A percentile compares a stretch with the other conserved stretches of the same genome.
phyloP scores from a whole-genome alignment of 2,888 invertebrate species.

The Cryptocephalus moraei region DNA sequence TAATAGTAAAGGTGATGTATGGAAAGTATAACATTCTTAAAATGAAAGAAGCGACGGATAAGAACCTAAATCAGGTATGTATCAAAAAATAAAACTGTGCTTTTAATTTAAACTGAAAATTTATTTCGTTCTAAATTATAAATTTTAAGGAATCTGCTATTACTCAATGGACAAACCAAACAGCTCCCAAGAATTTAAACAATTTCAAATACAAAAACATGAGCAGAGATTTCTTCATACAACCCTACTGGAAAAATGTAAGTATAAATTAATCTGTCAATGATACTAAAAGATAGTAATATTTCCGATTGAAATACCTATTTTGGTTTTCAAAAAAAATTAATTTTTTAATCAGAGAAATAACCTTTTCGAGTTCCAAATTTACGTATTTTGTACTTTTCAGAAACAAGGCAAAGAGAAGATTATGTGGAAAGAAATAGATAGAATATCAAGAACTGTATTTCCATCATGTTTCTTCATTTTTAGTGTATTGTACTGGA shows the following conservation, averaged over 20 bases:
- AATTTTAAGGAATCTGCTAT: slow-evolving; percentile 21
- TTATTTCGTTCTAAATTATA: slow-evolving; percentile 4
- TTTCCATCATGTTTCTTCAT: slow-evolving; percentile 71
- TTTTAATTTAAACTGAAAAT: too few relatives aligned
- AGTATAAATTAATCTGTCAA: slow-evolving; percentile 3
- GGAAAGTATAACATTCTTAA: slow-evolving; percentile 51
- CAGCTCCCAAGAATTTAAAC: slow-evolving; percentile 9
- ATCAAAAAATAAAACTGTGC: not conserved
- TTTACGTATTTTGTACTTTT: slow-evolving; percentile 13
- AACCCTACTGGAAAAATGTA: slow-evolving; percentile 30
- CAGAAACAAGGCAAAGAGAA: slow-evolving; percentile 57
- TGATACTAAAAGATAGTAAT: too few relatives aligned
- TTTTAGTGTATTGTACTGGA: slow-evolving; percentile 71
- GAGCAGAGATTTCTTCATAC: slow-evolving; percentile 11
- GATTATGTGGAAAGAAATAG: slow-evolving; percentile 70
- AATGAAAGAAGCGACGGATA: too few relatives aligned
- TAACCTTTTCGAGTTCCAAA: too few relatives aligned
- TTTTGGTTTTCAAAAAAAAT: too few relatives aligned
- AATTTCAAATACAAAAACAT: slow-evolving; percentile 12
- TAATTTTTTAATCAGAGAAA: too few relatives aligned
- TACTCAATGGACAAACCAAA: slow-evolving; percentile 24
- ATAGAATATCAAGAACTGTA: slow-evolving; percentile 62
- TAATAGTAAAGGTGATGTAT: slow-evolving; percentile 72
- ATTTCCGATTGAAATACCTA: too few relatives aligned
- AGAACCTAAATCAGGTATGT: not conserved